phyloP scores from a whole-genome alignment of 1,140 invertebrate species.

The Amphibalanus amphitrite region DNA sequence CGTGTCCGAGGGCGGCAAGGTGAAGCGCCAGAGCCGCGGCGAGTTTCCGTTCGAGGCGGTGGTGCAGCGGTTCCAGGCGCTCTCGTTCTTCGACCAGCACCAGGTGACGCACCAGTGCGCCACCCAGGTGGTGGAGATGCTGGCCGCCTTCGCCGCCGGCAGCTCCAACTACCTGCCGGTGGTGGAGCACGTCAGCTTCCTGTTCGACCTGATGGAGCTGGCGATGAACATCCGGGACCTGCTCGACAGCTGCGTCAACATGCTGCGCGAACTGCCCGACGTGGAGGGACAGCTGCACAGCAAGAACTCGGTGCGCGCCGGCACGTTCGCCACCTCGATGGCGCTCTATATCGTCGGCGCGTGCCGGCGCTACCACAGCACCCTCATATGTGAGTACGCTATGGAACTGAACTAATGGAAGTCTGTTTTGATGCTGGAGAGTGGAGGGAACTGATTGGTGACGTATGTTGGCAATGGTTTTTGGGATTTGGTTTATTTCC shows the following conservation, averaged over 20 bases:
- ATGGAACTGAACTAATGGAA: neutral
- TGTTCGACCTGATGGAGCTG: slow-evolving; percentile 92
- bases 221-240: slow-evolving; percentile 84
- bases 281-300: slow-evolving; percentile 67
- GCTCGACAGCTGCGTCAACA: slow-evolving; percentile 79
- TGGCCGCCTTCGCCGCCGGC: slow-evolving; percentile 59
- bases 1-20: slow-evolving; percentile 74
- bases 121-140: slow-evolving; percentile 71
- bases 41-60: slow-evolving; percentile 84
- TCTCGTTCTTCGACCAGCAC: slow-evolving; percentile 94
- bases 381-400: slow-evolving; percentile 55
- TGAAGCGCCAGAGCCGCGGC: slow-evolving; percentile 74
- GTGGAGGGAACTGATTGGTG: neutral
- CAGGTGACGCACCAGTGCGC: slow-evolving; percentile 71
- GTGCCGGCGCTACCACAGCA: slow-evolving; percentile 79
- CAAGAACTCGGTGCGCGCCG: slow-evolving; percentile 55
- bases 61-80: slow-evolving; percentile 55
- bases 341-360: slow-evolving; percentile 85
- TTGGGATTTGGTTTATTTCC: no score
- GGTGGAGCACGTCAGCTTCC: slow-evolving; percentile 83
- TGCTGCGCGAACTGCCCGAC: slow-evolving; percentile 81
- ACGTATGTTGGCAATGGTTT: neutral
- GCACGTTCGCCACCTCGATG: slow-evolving; percentile 73
- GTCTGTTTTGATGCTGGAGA: slow-evolving; percentile 9
- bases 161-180: slow-evolving; percentile 79